These are phyloP conservation scores for Crypturellus tataupa DNA, from an alignment of 2,797 vertebrate species.

Conservation along the genomic window DNA sequence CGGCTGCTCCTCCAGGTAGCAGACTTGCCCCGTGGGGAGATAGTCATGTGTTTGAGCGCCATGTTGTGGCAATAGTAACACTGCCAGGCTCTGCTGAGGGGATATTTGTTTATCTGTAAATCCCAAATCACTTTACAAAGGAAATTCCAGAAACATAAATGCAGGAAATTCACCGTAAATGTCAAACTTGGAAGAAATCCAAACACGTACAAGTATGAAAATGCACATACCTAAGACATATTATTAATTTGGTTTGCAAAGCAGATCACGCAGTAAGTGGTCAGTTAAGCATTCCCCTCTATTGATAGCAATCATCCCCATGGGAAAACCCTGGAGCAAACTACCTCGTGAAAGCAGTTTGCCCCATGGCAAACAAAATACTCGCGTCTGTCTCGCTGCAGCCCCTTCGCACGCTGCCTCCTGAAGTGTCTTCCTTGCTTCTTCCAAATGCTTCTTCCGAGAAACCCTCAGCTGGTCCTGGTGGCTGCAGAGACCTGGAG, in stretches of 20 bases:
- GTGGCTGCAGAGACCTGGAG: not conserved
- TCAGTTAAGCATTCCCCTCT: not conserved
- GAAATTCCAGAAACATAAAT: constrained; percentile 45
- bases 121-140: constrained; percentile 19
- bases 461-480: not conserved
- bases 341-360: not conserved
- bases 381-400: not conserved
- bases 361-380: not conserved
- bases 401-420: not conserved
- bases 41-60: not conserved
- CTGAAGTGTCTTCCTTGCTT: not conserved
- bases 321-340: not conserved
- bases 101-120: not conserved
- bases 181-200: constrained; percentile 29
- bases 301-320: not conserved
- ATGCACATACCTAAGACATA: not conserved
- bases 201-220: constrained; percentile 14
- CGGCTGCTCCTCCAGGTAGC: rapidly evolving
- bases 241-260: constrained; percentile 25
- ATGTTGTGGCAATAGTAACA: not conserved
- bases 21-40: not conserved
- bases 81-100: not conserved
- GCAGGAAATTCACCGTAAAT: constrained; percentile 36
- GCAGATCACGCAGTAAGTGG: not conserved
- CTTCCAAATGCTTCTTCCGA: not conserved